These are phyloP conservation scores for Alosa alosa DNA, from an alignment of 2,113 vertebrate genomes.

Conservation along the genomic window DNA sequence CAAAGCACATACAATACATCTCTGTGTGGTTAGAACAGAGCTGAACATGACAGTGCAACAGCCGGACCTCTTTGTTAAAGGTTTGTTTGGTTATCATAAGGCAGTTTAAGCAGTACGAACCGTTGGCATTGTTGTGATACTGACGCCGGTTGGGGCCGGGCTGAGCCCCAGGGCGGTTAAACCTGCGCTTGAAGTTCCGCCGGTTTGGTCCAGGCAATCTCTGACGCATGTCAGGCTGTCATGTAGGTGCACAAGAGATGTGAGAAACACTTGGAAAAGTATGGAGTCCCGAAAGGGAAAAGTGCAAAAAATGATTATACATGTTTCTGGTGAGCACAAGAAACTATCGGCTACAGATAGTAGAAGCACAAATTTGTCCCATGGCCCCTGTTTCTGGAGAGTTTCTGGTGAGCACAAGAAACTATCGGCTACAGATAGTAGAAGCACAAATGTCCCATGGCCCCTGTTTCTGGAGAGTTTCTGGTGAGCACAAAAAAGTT, in stretches of 20 bases:
- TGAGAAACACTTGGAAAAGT: background rate
- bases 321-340: too few species aligned
- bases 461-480: too few species aligned
- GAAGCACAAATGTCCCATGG: too few species aligned
- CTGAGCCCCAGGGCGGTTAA: constrained; percentile 30
- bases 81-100: background rate
- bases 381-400: too few species aligned
- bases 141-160: constrained; percentile 39
- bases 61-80: background rate
- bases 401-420: too few species aligned
- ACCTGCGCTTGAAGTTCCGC: constrained; percentile 35
- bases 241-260: background rate
- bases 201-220: constrained; percentile 45
- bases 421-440: too few species aligned
- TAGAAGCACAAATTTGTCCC: too few species aligned
- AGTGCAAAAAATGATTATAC: too few species aligned
- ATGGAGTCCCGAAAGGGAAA: too few species aligned
- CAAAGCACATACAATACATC: background rate
- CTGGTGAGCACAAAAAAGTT: too few species aligned
- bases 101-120: constrained; percentile 17
- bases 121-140: constrained; percentile 44
- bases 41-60: background rate
- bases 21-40: background rate
- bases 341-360: too few species aligned
- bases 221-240: constrained; percentile 29